Evolutionary conservation across 2,888 invertebrate genomes (phyloP), one percentile per base, ranked within the genome.

Genomic region (Agriotes lineatus): DNA sequence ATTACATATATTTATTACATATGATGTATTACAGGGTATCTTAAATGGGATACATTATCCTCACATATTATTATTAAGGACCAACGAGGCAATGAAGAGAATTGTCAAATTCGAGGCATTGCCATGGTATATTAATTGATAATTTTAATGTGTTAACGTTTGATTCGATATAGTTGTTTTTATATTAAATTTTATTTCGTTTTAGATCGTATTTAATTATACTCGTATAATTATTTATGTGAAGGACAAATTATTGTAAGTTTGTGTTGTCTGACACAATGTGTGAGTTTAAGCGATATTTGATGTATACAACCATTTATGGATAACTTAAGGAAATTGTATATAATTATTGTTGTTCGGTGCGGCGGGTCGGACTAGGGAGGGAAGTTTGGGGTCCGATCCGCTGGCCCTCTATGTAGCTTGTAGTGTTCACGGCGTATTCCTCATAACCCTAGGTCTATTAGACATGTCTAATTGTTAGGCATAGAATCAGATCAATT

Each of bases 21-120:
- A 83, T 84, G 83, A 83, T 84, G 81, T 84, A 84, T 84, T 84
- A 85, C 85, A 85, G 85, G 85, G 85, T 85, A 85, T 85, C 85
- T 85, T 82, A 82, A 79, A 79, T 83, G 82, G 84, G 84, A 84
- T 85, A 84, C 84, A 84, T 84, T 84, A 84, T 85, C 85, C 85
- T 84, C 81, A 82, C 82, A 77, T 78, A 86, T 84, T 81, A 81
- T 81, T 84, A 81, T 84, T 83, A 84, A 83, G 84, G 83, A 84
- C 84, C 84, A 84, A 84, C 78, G 76, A 76, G 83, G 82, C 82
- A 80, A 82, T 79, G 78, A 64, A 74, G 78, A 78, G 76, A 79
- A 78, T 74, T 73, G 66, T 64, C 58, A 66, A 39, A 74, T 76
- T 80, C 77, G 79, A 78, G 73, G 75, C 80, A 79, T 81, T 81